These are phyloP conservation scores for Antheraea pernyi DNA, from an alignment of 1,140 invertebrate species.

Conservation along the genomic window DNA sequence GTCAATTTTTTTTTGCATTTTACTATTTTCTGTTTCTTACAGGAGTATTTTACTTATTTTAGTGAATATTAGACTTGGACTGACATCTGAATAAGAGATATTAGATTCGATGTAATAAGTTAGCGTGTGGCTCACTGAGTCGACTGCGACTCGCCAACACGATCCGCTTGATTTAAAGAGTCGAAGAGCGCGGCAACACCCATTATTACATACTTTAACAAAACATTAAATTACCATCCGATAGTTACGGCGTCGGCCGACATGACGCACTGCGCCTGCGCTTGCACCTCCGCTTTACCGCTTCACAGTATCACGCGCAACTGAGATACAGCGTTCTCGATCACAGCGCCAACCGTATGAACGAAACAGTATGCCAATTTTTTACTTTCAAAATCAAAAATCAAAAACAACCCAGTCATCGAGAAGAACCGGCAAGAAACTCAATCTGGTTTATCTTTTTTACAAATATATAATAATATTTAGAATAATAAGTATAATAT, in stretches of 20 bases:
- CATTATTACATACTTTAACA: conserved; percentile 5
- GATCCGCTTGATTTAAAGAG: background rate
- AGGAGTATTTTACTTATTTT: too few relatives aligned
- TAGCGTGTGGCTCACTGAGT: background rate
- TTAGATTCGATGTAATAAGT: background rate
- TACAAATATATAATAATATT: too few relatives aligned
- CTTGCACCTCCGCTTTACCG: background rate
- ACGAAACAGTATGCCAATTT: background rate
- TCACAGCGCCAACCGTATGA: background rate
- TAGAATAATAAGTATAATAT: too few relatives aligned
- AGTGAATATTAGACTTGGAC: background rate
- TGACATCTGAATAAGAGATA: background rate
- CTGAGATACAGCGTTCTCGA: conserved; percentile 6
- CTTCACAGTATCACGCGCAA: background rate
- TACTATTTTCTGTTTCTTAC: too few relatives aligned
- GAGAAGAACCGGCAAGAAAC: too few relatives aligned
- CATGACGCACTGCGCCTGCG: conserved; percentile 4
- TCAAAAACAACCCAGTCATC: too few relatives aligned
- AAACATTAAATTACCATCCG: background rate
- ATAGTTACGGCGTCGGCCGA: conserved; percentile 8
- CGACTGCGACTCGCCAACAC: background rate
- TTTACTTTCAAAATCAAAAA: too few relatives aligned
- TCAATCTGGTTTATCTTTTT: too few relatives aligned
- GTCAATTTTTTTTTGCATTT: too few relatives aligned
- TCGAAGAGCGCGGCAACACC: background rate